A percentile compares a stretch with the other conserved stretches of the same genome.
Evolutionary conservation across 2,113 vertebrate genomes (phyloP).

Genomic region (Callorhinus ursinus): DNA sequence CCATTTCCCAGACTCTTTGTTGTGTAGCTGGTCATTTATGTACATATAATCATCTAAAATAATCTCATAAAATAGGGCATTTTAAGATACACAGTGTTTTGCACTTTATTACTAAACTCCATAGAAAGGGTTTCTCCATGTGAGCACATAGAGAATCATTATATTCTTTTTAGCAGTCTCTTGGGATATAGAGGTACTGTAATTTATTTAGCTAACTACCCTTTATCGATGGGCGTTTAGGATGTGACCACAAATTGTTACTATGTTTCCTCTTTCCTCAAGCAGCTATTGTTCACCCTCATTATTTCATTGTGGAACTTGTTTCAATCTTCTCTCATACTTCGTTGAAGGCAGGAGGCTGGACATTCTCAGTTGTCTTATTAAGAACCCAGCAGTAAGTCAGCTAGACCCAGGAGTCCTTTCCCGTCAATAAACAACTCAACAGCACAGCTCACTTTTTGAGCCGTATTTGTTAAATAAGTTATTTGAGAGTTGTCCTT

Average conservation of each 20-base stretch:
- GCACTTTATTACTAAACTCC: conserved; percentile 17
- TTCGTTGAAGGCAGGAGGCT: not conserved
- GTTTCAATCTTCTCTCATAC: not conserved
- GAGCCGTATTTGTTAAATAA: not conserved
- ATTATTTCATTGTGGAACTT: not conserved
- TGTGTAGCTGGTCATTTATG: not conserved
- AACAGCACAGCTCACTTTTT: not conserved
- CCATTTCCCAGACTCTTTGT: not conserved
- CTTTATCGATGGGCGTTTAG: conserved; percentile 21
- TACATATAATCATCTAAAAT: conserved; percentile 42
- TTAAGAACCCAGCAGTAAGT: not conserved
- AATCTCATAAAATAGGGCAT: conserved; percentile 40
- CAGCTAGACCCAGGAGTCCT: not conserved
- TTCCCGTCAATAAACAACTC: not conserved
- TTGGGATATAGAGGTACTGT: not conserved
- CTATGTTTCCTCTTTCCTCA: conserved; percentile 46
- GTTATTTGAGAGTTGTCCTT: not conserved
- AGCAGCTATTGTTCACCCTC: conserved; percentile 8
- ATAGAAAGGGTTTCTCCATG: not conserved
- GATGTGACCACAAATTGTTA: conserved; percentile 41
- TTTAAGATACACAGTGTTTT: conserved; percentile 18
- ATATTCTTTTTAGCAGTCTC: not conserved
- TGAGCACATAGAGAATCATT: not conserved
- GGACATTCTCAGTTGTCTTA: not conserved
- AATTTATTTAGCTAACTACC: conserved; percentile 41